These are phyloP conservation scores for Sus cebifrons DNA, from an alignment of 2,797 vertebrate genomes.

Conservation along the genomic window DNA sequence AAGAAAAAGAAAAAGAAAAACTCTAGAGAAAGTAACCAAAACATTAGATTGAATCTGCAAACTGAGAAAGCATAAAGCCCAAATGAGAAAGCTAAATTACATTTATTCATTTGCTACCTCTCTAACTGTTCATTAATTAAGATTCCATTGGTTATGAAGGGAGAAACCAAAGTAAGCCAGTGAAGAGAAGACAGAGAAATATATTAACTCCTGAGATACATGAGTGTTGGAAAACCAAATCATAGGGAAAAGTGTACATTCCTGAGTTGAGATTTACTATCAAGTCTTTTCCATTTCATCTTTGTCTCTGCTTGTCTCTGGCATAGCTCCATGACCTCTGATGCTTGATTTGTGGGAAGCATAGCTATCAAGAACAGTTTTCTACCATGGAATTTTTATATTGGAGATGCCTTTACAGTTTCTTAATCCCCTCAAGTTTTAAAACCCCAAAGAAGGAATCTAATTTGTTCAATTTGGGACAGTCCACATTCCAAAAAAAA, in stretches of 20 bases:
- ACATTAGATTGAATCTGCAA: conserved; percentile 62
- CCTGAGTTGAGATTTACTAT: neutral
- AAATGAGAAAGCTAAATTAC: neutral
- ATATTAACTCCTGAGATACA: neutral
- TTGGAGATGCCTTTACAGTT: neutral
- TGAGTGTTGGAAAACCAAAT: neutral
- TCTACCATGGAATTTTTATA: neutral
- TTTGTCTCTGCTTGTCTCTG: neutral
- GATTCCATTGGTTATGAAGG: neutral
- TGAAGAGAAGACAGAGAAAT: neutral
- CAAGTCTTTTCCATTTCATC: neutral
- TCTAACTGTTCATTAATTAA: neutral
- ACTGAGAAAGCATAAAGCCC: neutral
- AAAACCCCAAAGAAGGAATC: neutral
- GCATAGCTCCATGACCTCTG: neutral
- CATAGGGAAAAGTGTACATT: neutral
- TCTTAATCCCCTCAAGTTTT: neutral
- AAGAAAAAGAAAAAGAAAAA: neutral
- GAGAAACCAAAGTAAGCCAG: neutral
- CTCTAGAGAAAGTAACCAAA: neutral
- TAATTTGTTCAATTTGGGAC: neutral
- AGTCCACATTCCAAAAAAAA: neutral
- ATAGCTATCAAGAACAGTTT: neutral
- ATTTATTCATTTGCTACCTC: neutral
- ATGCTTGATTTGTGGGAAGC: neutral